Evolutionary conservation across 2,113 vertebrate genomes (phyloP).

Genomic region (Xenopus tropicalis): DNA sequence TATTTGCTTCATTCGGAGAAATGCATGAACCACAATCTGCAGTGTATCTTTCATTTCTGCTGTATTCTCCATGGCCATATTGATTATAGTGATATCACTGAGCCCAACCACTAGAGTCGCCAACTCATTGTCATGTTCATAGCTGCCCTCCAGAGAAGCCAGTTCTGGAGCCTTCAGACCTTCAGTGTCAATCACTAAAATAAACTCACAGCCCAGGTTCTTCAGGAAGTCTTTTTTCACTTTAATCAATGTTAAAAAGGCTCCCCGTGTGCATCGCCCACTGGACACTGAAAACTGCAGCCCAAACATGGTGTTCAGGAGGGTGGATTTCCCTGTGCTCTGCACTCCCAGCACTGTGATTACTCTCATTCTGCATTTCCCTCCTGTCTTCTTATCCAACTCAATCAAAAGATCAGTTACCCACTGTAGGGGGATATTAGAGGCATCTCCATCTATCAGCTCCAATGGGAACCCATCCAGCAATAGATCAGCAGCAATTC

Average conservation of each 20-base stretch:
- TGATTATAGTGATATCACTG: slow-evolving; percentile 69
- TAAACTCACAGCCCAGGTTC: slow-evolving; percentile 68
- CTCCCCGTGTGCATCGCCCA: slow-evolving; percentile 59
- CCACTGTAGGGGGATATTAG: slow-evolving; percentile 71
- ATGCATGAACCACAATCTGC: slow-evolving; percentile 65
- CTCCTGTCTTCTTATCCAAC: slow-evolving; percentile 55
- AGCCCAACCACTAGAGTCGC: slow-evolving; percentile 70
- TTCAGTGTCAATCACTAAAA: slow-evolving; percentile 71
- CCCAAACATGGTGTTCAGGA: slow-evolving; percentile 77
- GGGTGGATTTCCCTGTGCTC: slow-evolving; percentile 74
- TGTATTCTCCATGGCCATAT: slow-evolving; percentile 55
- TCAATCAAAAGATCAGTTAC: slow-evolving; percentile 63
- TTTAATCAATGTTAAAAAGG: slow-evolving; percentile 61
- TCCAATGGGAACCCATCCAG: slow-evolving; percentile 71
- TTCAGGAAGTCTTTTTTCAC: slow-evolving; percentile 60
- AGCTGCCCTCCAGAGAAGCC: slow-evolving; percentile 53
- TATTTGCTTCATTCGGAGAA: slow-evolving; percentile 62
- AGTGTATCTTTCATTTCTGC: slow-evolving; percentile 62
- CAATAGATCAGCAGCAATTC: slow-evolving; percentile 60
- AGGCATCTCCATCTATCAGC: slow-evolving; percentile 70
- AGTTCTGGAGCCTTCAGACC: slow-evolving; percentile 47
- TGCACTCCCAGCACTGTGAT: slow-evolving; percentile 71
- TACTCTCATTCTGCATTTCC: slow-evolving; percentile 61
- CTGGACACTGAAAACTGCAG: slow-evolving; percentile 64
- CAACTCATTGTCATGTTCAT: slow-evolving; percentile 65